Evolutionary conservation across 2,113 vertebrate genomes (phyloP), one percentile per base, ranked within the genome.

Genomic region (Acanthisitta chloris): DNA sequence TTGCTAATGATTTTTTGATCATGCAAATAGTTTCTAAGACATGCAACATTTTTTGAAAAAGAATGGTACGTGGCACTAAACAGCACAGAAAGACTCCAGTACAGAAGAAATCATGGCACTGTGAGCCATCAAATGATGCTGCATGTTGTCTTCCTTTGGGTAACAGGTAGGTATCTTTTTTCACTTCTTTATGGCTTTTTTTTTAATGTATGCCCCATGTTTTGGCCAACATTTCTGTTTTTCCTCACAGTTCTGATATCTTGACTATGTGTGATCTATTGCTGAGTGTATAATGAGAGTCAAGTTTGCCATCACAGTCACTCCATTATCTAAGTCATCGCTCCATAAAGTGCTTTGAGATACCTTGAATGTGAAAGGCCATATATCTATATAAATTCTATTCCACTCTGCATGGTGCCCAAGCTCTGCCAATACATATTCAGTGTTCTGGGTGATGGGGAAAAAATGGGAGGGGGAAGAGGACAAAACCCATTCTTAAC

Each of bases 241-340:
- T 74, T 86, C 94, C 93, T 93, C 65, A 95, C 79, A 57, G 12
- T 84, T 95, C 69, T 96, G 69, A 62, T 79, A 40, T 45, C 88
- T 94, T 69, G 24, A 64, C 69, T 96, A 14, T 11, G 9, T 48
- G 18, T 97, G 94, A 97, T 98, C 66, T 97, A 96, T 96, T 85
- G 86, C 91, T 76, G 77, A 88, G 61, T 54, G 70, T 69, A 67
- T 88, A 97, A 97, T 96, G 90, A 96, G 79, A 97, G 90, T 84
- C 89, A 97, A 94, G 94, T 97, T 96, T 97, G 83, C 95, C 94
- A 95, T 85, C 93, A 95, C 90, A 96, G 93, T 94, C 86, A 73
- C 93, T 97, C 84, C 83, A 96, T 97, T 98, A 97, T 95, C 93
- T 94, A 90, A 98, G 82, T 52, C 95, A 95, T 81, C 96, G 92